Evolutionary conservation across 2,113 vertebrate genomes (phyloP).

Genomic region (Bettongia penicillata): DNA sequence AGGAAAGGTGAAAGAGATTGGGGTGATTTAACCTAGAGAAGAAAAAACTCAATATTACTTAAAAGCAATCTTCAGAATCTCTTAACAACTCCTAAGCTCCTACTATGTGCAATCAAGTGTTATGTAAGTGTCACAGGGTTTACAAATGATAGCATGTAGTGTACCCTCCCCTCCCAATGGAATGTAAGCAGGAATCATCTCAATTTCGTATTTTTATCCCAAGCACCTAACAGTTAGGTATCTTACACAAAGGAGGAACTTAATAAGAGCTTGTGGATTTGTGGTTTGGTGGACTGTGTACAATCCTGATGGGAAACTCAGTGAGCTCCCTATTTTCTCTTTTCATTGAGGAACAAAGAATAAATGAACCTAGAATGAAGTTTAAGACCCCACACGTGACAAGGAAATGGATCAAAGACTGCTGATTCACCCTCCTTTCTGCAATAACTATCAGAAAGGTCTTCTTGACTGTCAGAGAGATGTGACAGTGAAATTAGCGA

Average conservation of each 20-base stretch:
- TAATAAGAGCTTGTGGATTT: not conserved
- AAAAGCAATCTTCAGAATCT: not conserved
- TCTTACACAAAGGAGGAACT: not conserved
- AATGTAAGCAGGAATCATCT: not conserved
- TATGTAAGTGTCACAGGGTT: not conserved
- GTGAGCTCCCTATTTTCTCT: not conserved
- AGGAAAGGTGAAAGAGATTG: not conserved
- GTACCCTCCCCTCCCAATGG: not conserved
- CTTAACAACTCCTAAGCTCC: not conserved
- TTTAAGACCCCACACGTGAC: not conserved
- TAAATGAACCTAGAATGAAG: not conserved
- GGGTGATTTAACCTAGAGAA: not conserved
- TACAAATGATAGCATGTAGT: not conserved
- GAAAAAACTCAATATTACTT: not conserved
- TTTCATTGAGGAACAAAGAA: not conserved
- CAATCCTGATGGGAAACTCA: not conserved
- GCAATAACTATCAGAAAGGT: not conserved
- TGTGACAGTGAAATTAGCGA: not conserved
- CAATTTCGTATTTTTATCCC: not conserved
- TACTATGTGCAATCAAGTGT: not conserved
- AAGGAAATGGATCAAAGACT: not conserved
- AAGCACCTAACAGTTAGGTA: not conserved
- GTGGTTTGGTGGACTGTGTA: not conserved
- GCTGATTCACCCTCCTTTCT: not conserved
- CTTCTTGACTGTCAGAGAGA: not conserved